Conservation (phyloP, 35 echinoderm and acorn worm genomes). For the Ophiothrix spiculata region DNA sequence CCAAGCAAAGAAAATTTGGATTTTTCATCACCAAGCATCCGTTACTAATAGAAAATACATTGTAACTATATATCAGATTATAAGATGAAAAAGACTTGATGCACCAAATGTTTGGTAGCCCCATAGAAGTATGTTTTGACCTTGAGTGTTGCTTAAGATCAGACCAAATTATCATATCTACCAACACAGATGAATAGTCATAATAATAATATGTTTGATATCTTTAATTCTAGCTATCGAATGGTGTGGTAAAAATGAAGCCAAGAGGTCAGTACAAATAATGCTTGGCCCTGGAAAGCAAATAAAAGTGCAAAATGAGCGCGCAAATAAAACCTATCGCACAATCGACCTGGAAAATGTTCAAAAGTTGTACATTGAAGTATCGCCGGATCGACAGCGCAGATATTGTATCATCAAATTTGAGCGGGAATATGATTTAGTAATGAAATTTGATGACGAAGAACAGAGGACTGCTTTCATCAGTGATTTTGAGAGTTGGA, state of each 20-base stretch:
- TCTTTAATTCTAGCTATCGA: conserved; percentile 45
- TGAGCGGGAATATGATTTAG: conserved; percentile 89
- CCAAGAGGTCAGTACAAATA: conserved; percentile 55
- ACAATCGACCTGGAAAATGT: conserved; percentile 74
- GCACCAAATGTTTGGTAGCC: too few species aligned
- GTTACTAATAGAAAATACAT: too few species aligned
- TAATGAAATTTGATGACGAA: conserved; percentile 61
- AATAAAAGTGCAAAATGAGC: conserved; percentile 69
- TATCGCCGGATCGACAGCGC: conserved; percentile 56
- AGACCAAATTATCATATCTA: too few species aligned
- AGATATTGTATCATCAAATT: conserved; percentile 60
- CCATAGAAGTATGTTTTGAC: too few species aligned
- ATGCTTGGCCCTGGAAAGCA: conserved; percentile 62
- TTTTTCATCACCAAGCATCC: too few species aligned
- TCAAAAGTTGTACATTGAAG: conserved; percentile 54
- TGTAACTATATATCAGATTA: too few species aligned
- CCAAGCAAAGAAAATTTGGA: too few species aligned
- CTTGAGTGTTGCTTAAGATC: too few species aligned
- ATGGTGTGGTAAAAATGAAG: conserved; percentile 76
- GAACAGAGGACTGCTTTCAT: conserved; percentile 67
- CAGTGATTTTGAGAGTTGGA: conserved; percentile 58
- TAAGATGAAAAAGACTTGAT: too few species aligned
- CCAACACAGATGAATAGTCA: too few species aligned
- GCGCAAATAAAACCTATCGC: conserved; percentile 62
- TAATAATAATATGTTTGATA: too few species aligned